Evolutionary conservation across 2,113 vertebrate species (phyloP).

Genomic region (Paraplagusia blochii): DNA sequence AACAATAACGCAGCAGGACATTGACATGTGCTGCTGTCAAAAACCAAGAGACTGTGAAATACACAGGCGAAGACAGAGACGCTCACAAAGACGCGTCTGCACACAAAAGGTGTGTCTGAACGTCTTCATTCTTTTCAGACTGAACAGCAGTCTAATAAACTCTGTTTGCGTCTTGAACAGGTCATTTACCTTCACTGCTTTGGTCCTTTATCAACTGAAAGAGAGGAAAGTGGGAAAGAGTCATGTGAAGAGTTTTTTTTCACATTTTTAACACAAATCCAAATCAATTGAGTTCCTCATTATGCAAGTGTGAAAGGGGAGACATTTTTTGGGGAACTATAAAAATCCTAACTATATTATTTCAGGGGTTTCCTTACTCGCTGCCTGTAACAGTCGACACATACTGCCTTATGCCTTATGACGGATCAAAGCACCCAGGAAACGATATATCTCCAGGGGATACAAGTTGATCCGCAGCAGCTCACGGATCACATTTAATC

Average conservation of each 20-base stretch:
- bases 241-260: too few species aligned
- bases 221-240: conserved; percentile 17
- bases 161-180: conserved; percentile 12
- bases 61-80: conserved; percentile 22
- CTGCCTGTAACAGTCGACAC: conserved; percentile 48
- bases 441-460: conserved; percentile 39
- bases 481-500: conserved; percentile 7
- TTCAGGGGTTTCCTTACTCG: conserved; percentile 42
- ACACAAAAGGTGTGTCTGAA: conserved; percentile 29
- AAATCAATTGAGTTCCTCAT: conserved; percentile 58
- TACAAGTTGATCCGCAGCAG: conserved; percentile 41
- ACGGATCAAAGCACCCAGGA: conserved; percentile 61
- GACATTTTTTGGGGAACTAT: conserved; percentile 48
- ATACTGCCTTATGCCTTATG: conserved; percentile 57
- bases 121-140: too few species aligned
- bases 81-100: conserved; percentile 33
- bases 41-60: conserved; percentile 46
- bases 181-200: conserved; percentile 9
- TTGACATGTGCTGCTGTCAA: conserved; percentile 51
- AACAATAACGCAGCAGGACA: conserved; percentile 52
- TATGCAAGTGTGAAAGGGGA: conserved; percentile 35
- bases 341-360: conserved; percentile 51
- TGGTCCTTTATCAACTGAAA: too few species aligned
- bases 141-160: conserved; percentile 6
- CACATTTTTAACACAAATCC: conserved; percentile 43